phyloP scores from a whole-genome alignment of 2,888 invertebrate genomes.

The Ophion ellenae region DNA sequence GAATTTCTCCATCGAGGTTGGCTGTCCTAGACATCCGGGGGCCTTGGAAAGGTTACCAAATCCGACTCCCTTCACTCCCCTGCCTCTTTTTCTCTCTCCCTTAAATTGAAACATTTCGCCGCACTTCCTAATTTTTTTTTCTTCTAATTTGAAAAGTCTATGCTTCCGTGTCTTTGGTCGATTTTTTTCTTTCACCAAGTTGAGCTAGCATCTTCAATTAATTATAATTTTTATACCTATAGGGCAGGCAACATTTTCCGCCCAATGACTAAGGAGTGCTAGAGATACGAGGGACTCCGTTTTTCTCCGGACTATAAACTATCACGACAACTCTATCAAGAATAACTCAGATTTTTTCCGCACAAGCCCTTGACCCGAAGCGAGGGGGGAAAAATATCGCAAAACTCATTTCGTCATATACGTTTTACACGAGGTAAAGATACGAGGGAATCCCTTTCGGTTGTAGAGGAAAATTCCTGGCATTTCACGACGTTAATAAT shows the following conservation, averaged over 20 bases:
- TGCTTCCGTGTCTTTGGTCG: too few species aligned
- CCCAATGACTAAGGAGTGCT: not conserved
- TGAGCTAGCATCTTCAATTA: not conserved
- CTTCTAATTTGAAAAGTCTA: too few species aligned
- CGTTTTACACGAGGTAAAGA: conserved; percentile 22
- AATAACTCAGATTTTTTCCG: not conserved
- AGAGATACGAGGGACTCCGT: not conserved
- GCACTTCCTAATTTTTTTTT: too few species aligned
- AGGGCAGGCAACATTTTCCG: not conserved
- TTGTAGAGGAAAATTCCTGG: conserved; percentile 32
- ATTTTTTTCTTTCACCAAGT: not conserved
- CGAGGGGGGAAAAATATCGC: not conserved
- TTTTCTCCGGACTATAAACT: not conserved
- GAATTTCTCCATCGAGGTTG: conserved; percentile 9
- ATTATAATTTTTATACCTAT: not conserved
- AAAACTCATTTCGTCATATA: conserved; percentile 21
- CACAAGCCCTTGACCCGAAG: conserved; percentile 24
- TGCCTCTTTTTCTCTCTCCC: not conserved
- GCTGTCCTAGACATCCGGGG: conserved; percentile 27
- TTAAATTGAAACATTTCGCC: not conserved
- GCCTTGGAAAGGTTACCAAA: conserved; percentile 23
- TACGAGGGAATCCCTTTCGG: conserved; percentile 36
- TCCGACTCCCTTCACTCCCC: not conserved
- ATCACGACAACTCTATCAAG: not conserved
- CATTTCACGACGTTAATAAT: conserved; percentile 61